These are phyloP conservation scores for Holothuria glaberrima DNA, from an alignment of 35 echinoderm and acorn worm species.

Conservation along the genomic window DNA sequence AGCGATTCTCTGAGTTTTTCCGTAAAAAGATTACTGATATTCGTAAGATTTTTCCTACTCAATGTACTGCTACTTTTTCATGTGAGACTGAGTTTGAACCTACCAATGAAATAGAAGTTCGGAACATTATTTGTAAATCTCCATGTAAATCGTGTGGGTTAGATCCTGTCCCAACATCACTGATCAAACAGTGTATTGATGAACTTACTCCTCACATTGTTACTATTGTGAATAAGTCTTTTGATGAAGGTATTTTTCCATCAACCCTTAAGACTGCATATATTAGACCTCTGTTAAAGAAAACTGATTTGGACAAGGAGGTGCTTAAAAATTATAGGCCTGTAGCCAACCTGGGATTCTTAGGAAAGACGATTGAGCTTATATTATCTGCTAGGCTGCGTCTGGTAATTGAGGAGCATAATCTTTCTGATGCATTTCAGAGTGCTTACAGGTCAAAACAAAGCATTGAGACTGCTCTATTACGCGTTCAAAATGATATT, in stretches of 20 bases:
- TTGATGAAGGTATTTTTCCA: conserved; percentile 60
- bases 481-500: conserved; percentile 65
- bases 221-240: conserved; percentile 55
- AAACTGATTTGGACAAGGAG: conserved; percentile 61
- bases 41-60: not conserved
- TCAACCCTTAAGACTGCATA: conserved; percentile 26
- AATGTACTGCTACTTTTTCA: conserved; percentile 8
- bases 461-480: conserved; percentile 60
- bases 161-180: conserved; percentile 41
- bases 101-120: conserved; percentile 39
- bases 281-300: conserved; percentile 66
- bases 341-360: conserved; percentile 59
- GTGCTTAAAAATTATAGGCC: conserved; percentile 51
- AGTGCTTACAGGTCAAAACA: conserved; percentile 52
- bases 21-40: conserved; percentile 20
- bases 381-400: not conserved
- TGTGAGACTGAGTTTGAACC: conserved; percentile 25
- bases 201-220: conserved; percentile 42
- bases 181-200: conserved; percentile 62
- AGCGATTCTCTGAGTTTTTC: conserved; percentile 37
- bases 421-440: conserved; percentile 63
- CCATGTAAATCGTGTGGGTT: conserved; percentile 46
- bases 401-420: conserved; percentile 34
- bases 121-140: conserved; percentile 45
- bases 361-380: conserved; percentile 59